Evolutionary conservation across 2,888 invertebrate genomes (phyloP).

Genomic region (Mythimna impura): DNA sequence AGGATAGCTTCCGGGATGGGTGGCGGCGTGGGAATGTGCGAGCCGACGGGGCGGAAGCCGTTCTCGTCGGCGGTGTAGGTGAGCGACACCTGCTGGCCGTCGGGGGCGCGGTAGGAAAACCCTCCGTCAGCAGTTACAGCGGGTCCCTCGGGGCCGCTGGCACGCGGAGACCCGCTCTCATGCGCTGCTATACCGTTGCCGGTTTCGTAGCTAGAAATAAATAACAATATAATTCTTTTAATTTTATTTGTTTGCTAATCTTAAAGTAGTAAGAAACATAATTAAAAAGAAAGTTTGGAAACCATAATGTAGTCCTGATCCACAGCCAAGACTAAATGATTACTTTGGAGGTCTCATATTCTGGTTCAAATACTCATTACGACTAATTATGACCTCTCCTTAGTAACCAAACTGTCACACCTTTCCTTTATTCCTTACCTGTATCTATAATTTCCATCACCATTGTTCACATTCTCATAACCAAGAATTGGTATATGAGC

Average conservation of each 20-base stretch:
- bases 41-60: slow-evolving; percentile 91
- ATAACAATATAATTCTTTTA: neutral
- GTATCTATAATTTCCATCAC: slow-evolving; percentile 91
- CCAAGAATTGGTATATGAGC: slow-evolving; percentile 90
- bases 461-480: slow-evolving; percentile 91
- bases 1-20: slow-evolving; percentile 90
- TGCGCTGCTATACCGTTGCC: slow-evolving; percentile 91
- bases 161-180: slow-evolving; percentile 89
- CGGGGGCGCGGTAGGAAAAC: slow-evolving; percentile 92
- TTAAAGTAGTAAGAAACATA: neutral
- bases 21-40: slow-evolving; percentile 90
- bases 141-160: slow-evolving; percentile 84
- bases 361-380: neutral
- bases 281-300: neutral
- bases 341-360: neutral
- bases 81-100: slow-evolving; percentile 91
- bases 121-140: slow-evolving; percentile 91
- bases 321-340: neutral
- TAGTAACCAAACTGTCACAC: neutral
- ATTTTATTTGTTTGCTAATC: neutral
- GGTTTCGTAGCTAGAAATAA: slow-evolving; percentile 87
- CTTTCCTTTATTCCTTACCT: slow-evolving; percentile 76
- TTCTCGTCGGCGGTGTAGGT: slow-evolving; percentile 93
- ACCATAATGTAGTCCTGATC: neutral
- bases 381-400: neutral